Base-by-base conservation (phyloP, 2,888 invertebrate genomes). In the Rapana venosa region DNA sequence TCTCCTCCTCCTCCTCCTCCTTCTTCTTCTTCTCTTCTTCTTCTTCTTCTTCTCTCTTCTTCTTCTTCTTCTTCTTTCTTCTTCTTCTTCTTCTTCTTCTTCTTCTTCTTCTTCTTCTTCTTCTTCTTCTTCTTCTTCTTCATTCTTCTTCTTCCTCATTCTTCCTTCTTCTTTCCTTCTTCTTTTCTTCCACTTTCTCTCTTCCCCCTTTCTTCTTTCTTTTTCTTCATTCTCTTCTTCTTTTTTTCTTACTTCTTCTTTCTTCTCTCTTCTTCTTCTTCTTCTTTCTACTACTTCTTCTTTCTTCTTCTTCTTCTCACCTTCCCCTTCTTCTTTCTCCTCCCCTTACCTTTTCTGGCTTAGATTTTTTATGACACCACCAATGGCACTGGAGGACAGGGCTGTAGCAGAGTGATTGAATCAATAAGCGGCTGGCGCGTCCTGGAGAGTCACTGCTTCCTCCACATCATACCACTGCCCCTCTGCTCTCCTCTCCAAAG, bases 81-180 rank as follows among this genome's bases (percentile, higher is more conserved):
- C 11, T 77, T 32, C 32, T 77, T 32, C 11, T 77, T 32, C 32
- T 77, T 8, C 32, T 77, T 32, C 32, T 77, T 22, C 32, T 77
- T 32, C 66, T 87, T 66, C 66, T 87, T 66, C 22, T 87, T 66
- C 66, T 87, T 20, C 20, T 87, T 32, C 36, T 87, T 70, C 32
- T 70, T 11, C 22, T 35, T 32, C 70, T 85, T 26, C 58, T 81
- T 5, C 36, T 36, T 20, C 22, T 81, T 20, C 26, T 70, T 26
- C 26, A 22, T 13, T 8, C 26, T 22, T 20, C 26, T 22, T 20
- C 26, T 22, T 8, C 26, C 5, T 20, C 26, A 5, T 20, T 77
- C 2, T 77, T 77, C 77, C 30, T 77, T 11, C 30, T 32, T 32
- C 4, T 32, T 32, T 20, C 30, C 8, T 77, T 77, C 77, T 32